Evolutionary conservation across 2,797 vertebrate species (phyloP), one percentile per base, ranked within the genome.

Genomic region (Philypnodon macrostomus): DNA sequence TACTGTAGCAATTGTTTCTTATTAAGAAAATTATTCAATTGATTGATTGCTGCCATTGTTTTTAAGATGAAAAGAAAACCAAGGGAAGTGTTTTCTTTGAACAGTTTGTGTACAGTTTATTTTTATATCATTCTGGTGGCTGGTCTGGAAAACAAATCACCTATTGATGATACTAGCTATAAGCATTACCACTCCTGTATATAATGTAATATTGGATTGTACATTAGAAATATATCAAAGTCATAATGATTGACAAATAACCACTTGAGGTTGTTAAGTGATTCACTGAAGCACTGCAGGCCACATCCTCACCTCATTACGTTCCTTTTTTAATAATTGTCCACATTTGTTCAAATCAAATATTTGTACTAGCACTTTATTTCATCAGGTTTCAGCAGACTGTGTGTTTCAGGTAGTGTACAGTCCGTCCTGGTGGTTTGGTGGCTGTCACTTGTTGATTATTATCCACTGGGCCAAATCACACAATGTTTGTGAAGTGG

Each of bases 91-190:
- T 90, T 90, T 91, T 90, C 87, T 90, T 91, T 89, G 63, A 89
- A 91, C 88, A 89, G 85, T 90, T 88, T 90, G 85, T 92, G 91
- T 92, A 93, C 91, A 93, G 91, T 92, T 93, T 91, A 90, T 92
- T 92, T 91, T 90, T 91, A 88, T 91, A 90, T 89, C 84, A 90
- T 92, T 90, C 80, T 78, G 83, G 85, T 91, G 86, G 84, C 82
- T 75, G 84, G 88, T 88, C 86, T 85, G 83, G 85, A 83, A 82
- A 85, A 86, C 52, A 41, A 87, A 88, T 79, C 72, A 81, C 10
- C 62, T 86, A 80, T 81, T 83, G 81, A 84, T 69, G 70, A 85
- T 88, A 88, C 21, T 81, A 88, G 83, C 84, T 89, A 88, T 81
- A 88, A 85, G 82, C 81, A 73, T 86, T 82, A 90, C 73, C 81